These are phyloP conservation scores for Acanthosoma haemorrhoidale DNA, from an alignment of 2,888 invertebrate species.

Conservation along the genomic window DNA sequence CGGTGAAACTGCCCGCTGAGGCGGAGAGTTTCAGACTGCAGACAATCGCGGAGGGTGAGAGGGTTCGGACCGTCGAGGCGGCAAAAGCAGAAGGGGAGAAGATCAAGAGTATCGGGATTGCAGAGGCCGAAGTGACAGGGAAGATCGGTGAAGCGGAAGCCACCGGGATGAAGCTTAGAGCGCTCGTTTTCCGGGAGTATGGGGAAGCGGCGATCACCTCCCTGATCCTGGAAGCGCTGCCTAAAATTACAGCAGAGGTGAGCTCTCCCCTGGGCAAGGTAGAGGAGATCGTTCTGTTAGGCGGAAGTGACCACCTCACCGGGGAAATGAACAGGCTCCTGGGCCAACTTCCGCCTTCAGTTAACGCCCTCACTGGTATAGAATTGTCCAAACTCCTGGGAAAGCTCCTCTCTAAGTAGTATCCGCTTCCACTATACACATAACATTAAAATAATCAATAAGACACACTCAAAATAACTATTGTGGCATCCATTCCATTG, in stretches of 20 bases:
- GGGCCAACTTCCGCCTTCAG: slow-evolving; percentile 85
- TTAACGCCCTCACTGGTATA: slow-evolving; percentile 89
- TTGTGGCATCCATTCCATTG: too few species aligned
- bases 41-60: slow-evolving; percentile 84
- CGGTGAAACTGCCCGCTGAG: slow-evolving; percentile 88
- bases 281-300: slow-evolving; percentile 89
- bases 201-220: slow-evolving; percentile 94
- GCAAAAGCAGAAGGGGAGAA: slow-evolving; percentile 90
- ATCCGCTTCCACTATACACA: too few species aligned
- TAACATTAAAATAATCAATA: too few species aligned
- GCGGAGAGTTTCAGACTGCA: slow-evolving; percentile 89
- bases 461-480: too few species aligned
- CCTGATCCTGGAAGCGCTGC: slow-evolving; percentile 85
- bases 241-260: slow-evolving; percentile 97
- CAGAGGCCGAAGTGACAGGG: slow-evolving; percentile 86
- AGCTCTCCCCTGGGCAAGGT: slow-evolving; percentile 92
- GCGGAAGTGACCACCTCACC: slow-evolving; percentile 73
- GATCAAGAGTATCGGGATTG: slow-evolving; percentile 81
- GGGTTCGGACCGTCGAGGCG: slow-evolving; percentile 86
- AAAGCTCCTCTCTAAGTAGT: too few species aligned
- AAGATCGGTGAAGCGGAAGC: slow-evolving; percentile 93
- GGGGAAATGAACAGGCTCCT: slow-evolving; percentile 81
- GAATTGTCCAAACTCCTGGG: slow-evolving; percentile 73
- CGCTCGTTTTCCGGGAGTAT: slow-evolving; percentile 90
- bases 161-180: slow-evolving; percentile 90